A percentile compares a stretch with the other conserved stretches of the same genome.
Evolutionary conservation across 1,140 invertebrate species (phyloP).

Genomic region (Pseudomyrmex pallidus): DNA sequence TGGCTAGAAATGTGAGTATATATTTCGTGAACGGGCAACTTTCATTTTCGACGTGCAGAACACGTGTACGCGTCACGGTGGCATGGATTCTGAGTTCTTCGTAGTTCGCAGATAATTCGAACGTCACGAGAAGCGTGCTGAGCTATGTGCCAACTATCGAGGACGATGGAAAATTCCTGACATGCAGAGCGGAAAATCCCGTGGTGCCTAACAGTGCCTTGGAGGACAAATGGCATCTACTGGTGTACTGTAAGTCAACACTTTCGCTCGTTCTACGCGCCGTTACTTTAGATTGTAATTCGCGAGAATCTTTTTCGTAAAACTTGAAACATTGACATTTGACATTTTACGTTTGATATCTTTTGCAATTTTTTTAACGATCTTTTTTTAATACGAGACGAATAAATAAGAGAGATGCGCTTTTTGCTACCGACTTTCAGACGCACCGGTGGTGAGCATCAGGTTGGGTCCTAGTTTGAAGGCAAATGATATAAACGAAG

Average conservation of each 20-base stretch:
- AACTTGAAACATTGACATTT: background rate
- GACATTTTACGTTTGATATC: background rate
- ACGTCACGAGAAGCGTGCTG: conserved; percentile 78
- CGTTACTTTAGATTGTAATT: background rate
- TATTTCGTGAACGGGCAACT: conserved; percentile 1
- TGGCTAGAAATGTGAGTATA: conserved; percentile 92
- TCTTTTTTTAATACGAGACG: background rate
- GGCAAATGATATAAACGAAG: conserved; percentile 94
- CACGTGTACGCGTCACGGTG: background rate
- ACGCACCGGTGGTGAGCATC: conserved; percentile 92
- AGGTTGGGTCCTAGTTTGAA: conserved; percentile 92
- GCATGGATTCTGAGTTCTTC: conserved; percentile 70
- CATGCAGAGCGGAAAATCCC: conserved; percentile 89
- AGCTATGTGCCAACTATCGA: conserved; percentile 88
- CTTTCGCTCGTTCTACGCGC: background rate
- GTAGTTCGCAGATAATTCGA: conserved; percentile 77
- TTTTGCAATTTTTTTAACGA: background rate
- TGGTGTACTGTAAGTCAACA: conserved; percentile 85
- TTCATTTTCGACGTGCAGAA: background rate
- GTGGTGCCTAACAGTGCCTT: conserved; percentile 82
- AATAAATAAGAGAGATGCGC: conserved; percentile 20
- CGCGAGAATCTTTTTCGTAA: background rate
- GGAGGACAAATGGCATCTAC: conserved; percentile 84
- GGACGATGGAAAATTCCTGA: conserved; percentile 89
- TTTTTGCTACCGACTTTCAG: conserved; percentile 85